Conservation (phyloP, 2,888 invertebrate species). For the Furcula furcula region DNA sequence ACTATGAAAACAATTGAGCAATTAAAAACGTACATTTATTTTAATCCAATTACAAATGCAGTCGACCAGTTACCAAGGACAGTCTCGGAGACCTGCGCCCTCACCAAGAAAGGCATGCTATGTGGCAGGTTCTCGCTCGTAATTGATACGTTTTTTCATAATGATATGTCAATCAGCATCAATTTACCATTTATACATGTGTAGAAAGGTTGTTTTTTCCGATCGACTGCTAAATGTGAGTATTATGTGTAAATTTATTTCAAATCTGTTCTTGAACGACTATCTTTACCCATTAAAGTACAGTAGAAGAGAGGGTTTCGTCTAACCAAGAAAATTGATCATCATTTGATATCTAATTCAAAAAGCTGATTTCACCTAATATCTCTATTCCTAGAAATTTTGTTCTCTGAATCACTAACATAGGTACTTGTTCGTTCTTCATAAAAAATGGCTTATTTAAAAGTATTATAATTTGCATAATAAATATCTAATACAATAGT, state of each 20-base stretch:
- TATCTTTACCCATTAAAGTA: too few species aligned
- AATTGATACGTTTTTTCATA: slow-evolving; percentile 29
- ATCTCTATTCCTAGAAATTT: too few species aligned
- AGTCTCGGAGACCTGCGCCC: slow-evolving; percentile 7
- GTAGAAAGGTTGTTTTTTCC: neutral
- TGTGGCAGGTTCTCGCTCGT: slow-evolving; percentile 26
- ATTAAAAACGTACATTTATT: slow-evolving; percentile 29
- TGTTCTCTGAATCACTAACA: too few species aligned
- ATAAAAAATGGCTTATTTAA: too few species aligned
- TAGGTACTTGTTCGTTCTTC: too few species aligned
- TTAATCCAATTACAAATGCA: slow-evolving; percentile 29
- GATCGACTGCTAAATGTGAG: slow-evolving; percentile 1
- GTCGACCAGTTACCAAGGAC: slow-evolving; percentile 17
- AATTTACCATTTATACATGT: slow-evolving; percentile 25
- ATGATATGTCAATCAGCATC: slow-evolving; percentile 36
- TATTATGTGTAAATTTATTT: slow-evolving; percentile 36
- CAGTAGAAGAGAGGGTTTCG: too few species aligned
- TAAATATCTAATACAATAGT: too few species aligned
- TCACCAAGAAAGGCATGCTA: slow-evolving; percentile 17
- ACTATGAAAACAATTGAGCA: slow-evolving; percentile 29
- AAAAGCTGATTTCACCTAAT: too few species aligned
- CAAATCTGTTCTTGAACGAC: too few species aligned
- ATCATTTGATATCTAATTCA: too few species aligned
- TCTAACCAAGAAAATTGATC: too few species aligned
- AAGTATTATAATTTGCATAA: too few species aligned